Evolutionary conservation across 2,113 vertebrate genomes (phyloP), one percentile per base, ranked within the genome.

Genomic region (Forbesichthys agassizii): DNA sequence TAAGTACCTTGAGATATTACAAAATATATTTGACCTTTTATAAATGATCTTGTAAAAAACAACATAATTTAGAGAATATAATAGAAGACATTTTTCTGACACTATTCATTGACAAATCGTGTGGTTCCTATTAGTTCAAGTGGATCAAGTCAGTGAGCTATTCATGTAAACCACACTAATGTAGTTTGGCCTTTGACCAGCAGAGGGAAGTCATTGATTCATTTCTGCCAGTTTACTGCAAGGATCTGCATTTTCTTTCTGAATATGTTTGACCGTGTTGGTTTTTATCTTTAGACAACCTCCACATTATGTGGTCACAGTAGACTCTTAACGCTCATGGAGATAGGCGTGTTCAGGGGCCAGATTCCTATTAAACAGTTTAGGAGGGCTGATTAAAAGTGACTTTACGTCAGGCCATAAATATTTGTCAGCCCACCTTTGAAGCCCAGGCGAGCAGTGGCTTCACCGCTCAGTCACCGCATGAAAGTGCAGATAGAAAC

Each of bases 351-450:
- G 84, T 88, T 89, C 78, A 79, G 81, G 83, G 65, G 70, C 80
- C 82, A 81, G 82, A 88, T 87, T 90, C 85, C 86, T 80, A 65
- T 69, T 80, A 71, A 91, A 88, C 80, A 79, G 85, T 85, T 88
- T 90, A 87, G 78, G 61, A 67, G 78, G 57, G 55, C 85, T 90
- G 88, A 92, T 91, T 90, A 90, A 86, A 92, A 87, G 84, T 89
- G 91, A 90, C 87, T 90, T 71, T 73, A 71, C 83, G 42, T 86
- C 86, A 88, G 89, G 83, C 78, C 83, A 86, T 90, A 92, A 92
- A 92, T 93, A 92, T 92, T 89, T 93, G 90, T 90, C 82, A 89
- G 88, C 88, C 91, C 88, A 92, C 90, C 92, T 92, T 90, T 90
- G 88, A 90, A 89, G 90, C 74, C 75, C 81, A 81, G 86, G 87